A percentile compares a stretch with the other conserved stretches of the same genome.
phyloP scores from a whole-genome alignment of 1,140 invertebrate genomes.

The Euura saliciscinereae region DNA sequence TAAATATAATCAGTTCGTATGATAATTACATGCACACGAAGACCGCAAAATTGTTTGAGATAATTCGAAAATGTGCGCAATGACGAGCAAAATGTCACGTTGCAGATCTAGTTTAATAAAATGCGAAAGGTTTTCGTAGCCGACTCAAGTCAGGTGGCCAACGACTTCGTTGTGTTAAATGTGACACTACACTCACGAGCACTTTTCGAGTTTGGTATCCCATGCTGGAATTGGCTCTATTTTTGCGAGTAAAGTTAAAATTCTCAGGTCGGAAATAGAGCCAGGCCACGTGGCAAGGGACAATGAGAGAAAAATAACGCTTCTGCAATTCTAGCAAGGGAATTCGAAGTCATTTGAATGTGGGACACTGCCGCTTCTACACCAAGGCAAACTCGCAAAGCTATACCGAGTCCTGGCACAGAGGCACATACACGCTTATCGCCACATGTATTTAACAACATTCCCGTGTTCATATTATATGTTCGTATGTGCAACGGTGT shows the following conservation, averaged over 20 bases:
- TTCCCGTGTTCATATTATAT: not conserved
- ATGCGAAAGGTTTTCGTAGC: not conserved
- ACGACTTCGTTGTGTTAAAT: too few species aligned
- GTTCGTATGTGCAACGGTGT: not conserved
- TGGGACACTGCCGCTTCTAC: not conserved
- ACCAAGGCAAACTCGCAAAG: too few species aligned
- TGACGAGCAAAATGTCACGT: too few species aligned
- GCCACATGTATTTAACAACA: not conserved
- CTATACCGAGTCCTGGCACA: too few species aligned
- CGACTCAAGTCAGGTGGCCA: not conserved
- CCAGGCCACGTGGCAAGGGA: not conserved
- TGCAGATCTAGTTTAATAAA: not conserved
- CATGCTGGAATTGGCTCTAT: not conserved
- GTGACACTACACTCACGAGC: too few species aligned
- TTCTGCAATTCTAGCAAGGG: not conserved
- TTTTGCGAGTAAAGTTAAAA: slow-evolving; percentile 1
- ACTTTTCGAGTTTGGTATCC: too few species aligned
- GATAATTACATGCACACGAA: too few species aligned
- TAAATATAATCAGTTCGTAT: not conserved
- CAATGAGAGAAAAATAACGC: not conserved
- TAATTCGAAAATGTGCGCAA: too few species aligned
- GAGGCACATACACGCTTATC: not conserved
- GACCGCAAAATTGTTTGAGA: too few species aligned
- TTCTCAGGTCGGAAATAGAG: not conserved
- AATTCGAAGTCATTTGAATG: not conserved